Percentiles rank a stretch among this genome's conserved stretches.
Evolutionary conservation across 2,113 vertebrate genomes (phyloP).

Genomic region (Oplegnathus fasciatus): DNA sequence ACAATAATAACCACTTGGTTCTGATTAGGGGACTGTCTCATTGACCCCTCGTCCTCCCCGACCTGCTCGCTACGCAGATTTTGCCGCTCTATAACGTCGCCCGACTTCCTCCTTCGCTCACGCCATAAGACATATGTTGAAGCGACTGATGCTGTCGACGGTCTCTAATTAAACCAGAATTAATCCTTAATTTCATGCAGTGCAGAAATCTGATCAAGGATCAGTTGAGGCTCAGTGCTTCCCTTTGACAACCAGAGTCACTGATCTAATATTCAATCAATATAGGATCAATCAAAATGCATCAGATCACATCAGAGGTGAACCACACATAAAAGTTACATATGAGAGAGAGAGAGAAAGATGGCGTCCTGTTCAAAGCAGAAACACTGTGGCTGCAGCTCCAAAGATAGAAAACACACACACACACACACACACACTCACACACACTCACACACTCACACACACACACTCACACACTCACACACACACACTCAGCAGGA

Average conservation of each 20-base stretch:
- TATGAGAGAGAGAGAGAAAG: constrained; percentile 15
- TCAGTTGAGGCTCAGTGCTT: not conserved
- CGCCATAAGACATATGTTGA: not conserved
- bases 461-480: constrained; percentile 36
- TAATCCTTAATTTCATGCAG: not conserved
- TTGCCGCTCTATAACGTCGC: too few species aligned
- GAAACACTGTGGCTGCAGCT: not conserved
- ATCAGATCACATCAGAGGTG: constrained; percentile 9
- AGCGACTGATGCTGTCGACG: not conserved
- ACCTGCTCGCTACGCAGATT: too few species aligned
- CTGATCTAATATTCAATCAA: constrained; percentile 21
- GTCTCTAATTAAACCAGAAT: not conserved
- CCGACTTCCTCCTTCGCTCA: too few species aligned
- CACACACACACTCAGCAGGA: constrained; percentile 31
- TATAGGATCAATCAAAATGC: constrained; percentile 1
- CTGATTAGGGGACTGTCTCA: too few species aligned
- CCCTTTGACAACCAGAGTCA: not conserved
- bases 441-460: constrained; percentile 6
- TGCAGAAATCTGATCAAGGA: not conserved
- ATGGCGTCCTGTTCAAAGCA: constrained; percentile 37
- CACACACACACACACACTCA: constrained; percentile 25
- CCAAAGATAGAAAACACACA: constrained; percentile 12
- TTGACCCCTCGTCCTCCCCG: too few species aligned
- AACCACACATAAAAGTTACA: not conserved
- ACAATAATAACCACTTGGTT: too few species aligned